A percentile compares a stretch with the other conserved stretches of the same genome.
These are phyloP conservation scores for Sander lucioperca DNA, from an alignment of 2,113 vertebrate genomes.

Conservation along the genomic window DNA sequence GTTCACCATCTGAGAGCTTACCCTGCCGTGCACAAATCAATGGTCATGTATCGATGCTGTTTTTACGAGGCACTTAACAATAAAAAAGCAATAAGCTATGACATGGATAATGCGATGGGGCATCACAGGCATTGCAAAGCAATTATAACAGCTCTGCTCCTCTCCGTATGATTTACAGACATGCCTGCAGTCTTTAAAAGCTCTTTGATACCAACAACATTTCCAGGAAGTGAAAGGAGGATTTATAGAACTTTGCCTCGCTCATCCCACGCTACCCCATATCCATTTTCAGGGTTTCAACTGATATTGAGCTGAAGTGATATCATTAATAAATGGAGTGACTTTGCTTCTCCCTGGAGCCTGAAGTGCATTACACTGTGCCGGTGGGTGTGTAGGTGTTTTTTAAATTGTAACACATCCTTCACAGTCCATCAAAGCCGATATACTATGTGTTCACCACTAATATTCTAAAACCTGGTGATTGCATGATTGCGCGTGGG, in stretches of 20 bases:
- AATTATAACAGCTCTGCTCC: constrained; percentile 73
- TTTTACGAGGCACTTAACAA: constrained; percentile 80
- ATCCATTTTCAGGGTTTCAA: constrained; percentile 66
- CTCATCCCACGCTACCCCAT: constrained; percentile 23
- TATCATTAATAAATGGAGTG: constrained; percentile 66
- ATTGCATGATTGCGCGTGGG: constrained; percentile 72
- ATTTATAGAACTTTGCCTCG: constrained; percentile 61
- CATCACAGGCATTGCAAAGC: constrained; percentile 68
- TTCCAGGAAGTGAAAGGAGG: constrained; percentile 68
- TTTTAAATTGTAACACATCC: constrained; percentile 66
- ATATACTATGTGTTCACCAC: constrained; percentile 34
- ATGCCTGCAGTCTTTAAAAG: constrained; percentile 57
- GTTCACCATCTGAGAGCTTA: constrained; percentile 57
- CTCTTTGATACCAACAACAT: constrained; percentile 63
- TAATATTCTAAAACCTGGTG: constrained; percentile 62
- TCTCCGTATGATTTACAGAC: constrained; percentile 68
- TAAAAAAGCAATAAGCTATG: constrained; percentile 80
- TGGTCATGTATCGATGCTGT: constrained; percentile 70
- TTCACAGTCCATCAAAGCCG: constrained; percentile 54
- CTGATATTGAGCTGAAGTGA: constrained; percentile 64
- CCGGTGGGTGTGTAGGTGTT: constrained; percentile 59
- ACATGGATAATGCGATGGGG: constrained; percentile 73
- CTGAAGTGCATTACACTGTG: constrained; percentile 37
- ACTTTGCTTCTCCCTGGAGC: constrained; percentile 61
- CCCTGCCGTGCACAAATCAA: constrained; percentile 70